Percentiles rank a stretch among this genome's conserved stretches.
Conservation (phyloP, 2,113 vertebrate genomes). For the Morone saxatilis region DNA sequence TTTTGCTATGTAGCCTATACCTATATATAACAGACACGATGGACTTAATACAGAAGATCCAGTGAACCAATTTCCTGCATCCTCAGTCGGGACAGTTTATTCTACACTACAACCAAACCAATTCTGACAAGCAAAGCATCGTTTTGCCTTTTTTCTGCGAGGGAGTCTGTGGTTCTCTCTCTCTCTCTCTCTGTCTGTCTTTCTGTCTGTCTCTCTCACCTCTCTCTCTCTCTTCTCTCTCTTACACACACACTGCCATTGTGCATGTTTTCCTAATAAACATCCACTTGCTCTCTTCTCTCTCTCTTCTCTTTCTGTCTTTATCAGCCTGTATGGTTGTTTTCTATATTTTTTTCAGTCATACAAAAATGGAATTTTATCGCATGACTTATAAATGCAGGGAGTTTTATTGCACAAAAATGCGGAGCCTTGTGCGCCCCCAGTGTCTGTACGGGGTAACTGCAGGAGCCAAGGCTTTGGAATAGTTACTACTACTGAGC, state of each 20-base stretch:
- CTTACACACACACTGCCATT: conserved; percentile 43
- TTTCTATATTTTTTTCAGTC: conserved; percentile 58
- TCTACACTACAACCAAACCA: conserved; percentile 81
- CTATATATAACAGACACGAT: conserved; percentile 43
- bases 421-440: conserved; percentile 83
- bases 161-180: conserved; percentile 60
- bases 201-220: not conserved
- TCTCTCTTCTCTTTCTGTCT: conserved; percentile 50
- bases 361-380: conserved; percentile 75
- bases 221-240: no score
- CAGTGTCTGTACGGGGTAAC: conserved; percentile 81
- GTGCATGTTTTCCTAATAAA: conserved; percentile 49
- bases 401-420: conserved; percentile 89
- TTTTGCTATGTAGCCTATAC: conserved; percentile 23
- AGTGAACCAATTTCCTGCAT: conserved; percentile 52
- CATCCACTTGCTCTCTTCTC: conserved; percentile 13
- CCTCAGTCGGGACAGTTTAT: conserved; percentile 76
- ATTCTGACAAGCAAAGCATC: conserved; percentile 76
- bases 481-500: conserved; percentile 88
- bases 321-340: conserved; percentile 62
- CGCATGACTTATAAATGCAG: conserved; percentile 86
- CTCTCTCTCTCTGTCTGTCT: conserved; percentile 23
- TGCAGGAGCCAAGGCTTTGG: conserved; percentile 84
- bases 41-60: conserved; percentile 50
- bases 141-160: conserved; percentile 58